A percentile compares a stretch with the other conserved stretches of the same genome.
Evolutionary conservation across 1,140 invertebrate genomes (phyloP).

Genomic region (Lepidurus arcticus): DNA sequence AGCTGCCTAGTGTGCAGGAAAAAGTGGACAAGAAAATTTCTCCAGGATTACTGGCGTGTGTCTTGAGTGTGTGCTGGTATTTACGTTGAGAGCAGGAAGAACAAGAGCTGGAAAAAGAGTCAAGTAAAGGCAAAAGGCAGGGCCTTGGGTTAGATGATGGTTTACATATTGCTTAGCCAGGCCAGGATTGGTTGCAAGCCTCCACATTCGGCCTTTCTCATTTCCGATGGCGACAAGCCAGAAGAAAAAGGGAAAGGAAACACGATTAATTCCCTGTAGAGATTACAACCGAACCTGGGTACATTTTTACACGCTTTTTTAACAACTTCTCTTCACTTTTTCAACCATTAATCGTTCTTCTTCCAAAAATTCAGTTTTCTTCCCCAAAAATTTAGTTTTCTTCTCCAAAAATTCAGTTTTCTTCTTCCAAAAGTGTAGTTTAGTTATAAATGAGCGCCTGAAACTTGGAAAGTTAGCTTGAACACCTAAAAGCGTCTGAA

Average conservation of each 20-base stretch:
- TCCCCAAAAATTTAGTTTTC: no score
- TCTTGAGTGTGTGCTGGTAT: not conserved
- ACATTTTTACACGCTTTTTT: no score
- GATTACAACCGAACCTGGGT: not conserved
- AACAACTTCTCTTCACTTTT: no score
- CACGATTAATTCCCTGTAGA: not conserved
- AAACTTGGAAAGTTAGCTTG: no score
- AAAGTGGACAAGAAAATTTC: not conserved
- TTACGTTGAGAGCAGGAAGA: not conserved
- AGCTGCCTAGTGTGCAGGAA: no score
- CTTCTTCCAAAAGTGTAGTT: no score
- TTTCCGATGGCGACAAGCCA: constrained; percentile 13
- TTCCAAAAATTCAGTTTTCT: no score
- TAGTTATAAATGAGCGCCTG: no score
- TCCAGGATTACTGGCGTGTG: not conserved
- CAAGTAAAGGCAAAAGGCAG: constrained; percentile 6
- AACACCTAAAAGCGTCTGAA: no score
- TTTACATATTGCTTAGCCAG: constrained; percentile 22
- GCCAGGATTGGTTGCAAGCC: constrained; percentile 17
- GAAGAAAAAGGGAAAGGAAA: not conserved
- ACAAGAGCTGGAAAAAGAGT: not conserved
- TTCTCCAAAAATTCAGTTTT: no score
- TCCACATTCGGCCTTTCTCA: constrained; percentile 3
- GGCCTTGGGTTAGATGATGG: constrained; percentile 13
- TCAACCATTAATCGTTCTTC: no score